Evolutionary conservation across 2,797 vertebrate species (phyloP), one percentile per base, ranked within the genome.

Genomic region (Anisognathus igniventris): DNA sequence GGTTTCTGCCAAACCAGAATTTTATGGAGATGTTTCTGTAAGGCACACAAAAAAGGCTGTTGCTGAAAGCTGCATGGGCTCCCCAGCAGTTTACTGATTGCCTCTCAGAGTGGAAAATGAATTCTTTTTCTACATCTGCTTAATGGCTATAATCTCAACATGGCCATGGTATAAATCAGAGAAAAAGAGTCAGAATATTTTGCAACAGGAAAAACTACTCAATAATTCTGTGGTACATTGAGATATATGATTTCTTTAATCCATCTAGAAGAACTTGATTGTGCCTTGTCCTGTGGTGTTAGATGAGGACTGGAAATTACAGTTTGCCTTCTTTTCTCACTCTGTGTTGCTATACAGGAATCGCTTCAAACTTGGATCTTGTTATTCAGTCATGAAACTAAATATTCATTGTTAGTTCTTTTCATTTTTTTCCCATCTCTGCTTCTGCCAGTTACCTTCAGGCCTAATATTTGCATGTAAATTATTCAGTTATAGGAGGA

Each of bases 381-480:
- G 30, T 79, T 87, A 71, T 57, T 68, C 70, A 91, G 64, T 86
- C 71, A 83, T 72, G 48, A 85, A 77, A 71, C 85, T 88, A 92
- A 91, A 93, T 91, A 93, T 82, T 93, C 45, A 88, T 81, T 90
- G 62, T 86, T 65, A 8, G 25, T 91, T 68, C 20, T 62, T 88
- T 68, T 80, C 4, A 18, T 57, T 58, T 57, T 57, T 7, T 28
- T 30, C 22, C 13, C 23, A 67, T 86, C 53, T 92, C 48, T 71
- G 28, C 17, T 87, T 90, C 76, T 95, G 60, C 87, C 85, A 84
- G 25, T 94, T 95, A 77, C 73, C 84, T 93, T 82, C 35, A 65
- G 91, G 85, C 42, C 45, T 67, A 76, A 47, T 79, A 88, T 95
- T 93, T 96, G 71, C 67, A 81, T 92, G 48, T 73, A 84, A 81